Base-by-base conservation (phyloP, 2,888 invertebrate genomes). In the Galeopsomyia nigrocyanea region DNA sequence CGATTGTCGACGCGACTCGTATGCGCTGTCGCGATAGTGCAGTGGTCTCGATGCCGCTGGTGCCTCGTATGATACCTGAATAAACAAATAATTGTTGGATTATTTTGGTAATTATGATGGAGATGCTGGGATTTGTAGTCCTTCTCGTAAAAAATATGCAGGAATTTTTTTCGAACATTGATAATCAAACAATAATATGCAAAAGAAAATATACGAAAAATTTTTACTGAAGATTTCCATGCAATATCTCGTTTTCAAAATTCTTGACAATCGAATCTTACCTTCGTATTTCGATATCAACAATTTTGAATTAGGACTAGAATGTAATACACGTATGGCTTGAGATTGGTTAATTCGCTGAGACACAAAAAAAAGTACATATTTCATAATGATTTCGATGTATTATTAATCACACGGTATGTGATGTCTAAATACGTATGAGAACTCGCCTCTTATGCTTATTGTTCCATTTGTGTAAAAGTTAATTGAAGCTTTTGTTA, bases 1-100 rank as follows among this genome's bases (percentile, higher is more conserved):
- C 6, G 91, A 90, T 79, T 92, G 93, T 77, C 94, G 90, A 78
- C 92, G 90, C 14, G 93, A 92, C 82, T 94, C 95, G 79, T 92
- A 91, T 46, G 93, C 93, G 83, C 93, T 93, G 80, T 93, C 93
- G 77, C 94, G 88, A 65, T 73, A 75, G 21, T 70, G 73, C 13
- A 75, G 62, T 13, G 73, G 68, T 31, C 75, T 64, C 49, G 72
- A 31, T 16, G 60, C 64, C 9, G 31, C 13, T 39, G 86, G 85
- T 73, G 85, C 78, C 76, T 87, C 87, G 74, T 86, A 86, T 39
- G 83, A 82, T 51, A 83, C 83, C 86, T 87, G 78, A 71, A 79
- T 80, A 17, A 26, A 75, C 47, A 49, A 71, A 64, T 73, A 63
- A 70, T 39, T 56, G 68, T 57, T 53, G 65, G 39, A 22, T 67